Evolutionary conservation across 2,113 vertebrate genomes (phyloP).

Genomic region (Connochaetes taurinus): DNA sequence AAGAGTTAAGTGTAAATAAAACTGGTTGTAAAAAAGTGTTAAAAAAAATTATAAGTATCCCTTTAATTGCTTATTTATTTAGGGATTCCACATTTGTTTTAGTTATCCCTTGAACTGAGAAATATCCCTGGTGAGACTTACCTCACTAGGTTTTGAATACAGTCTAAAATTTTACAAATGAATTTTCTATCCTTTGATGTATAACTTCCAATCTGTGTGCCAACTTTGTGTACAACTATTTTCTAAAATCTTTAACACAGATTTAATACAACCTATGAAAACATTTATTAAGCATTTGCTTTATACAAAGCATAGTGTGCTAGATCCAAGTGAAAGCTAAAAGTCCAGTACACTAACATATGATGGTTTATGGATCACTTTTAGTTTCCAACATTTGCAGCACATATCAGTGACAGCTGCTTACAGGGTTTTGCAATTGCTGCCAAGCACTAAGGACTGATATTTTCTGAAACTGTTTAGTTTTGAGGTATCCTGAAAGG

Average conservation of each 20-base stretch:
- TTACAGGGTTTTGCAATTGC: neutral
- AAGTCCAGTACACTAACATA: neutral
- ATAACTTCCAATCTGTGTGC: neutral
- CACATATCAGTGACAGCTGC: neutral
- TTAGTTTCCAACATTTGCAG: neutral
- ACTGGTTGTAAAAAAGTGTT: neutral
- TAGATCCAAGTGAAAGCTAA: neutral
- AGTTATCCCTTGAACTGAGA: constrained; percentile 65
- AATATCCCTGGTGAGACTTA: constrained; percentile 62
- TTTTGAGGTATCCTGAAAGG: neutral
- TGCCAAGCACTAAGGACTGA: neutral
- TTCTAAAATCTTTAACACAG: neutral
- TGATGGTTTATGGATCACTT: neutral
- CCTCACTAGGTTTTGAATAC: constrained; percentile 64
- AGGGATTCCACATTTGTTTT: constrained; percentile 59
- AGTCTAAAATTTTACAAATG: constrained; percentile 65
- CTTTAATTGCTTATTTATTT: constrained; percentile 60
- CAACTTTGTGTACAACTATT: neutral
- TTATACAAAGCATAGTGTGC: neutral
- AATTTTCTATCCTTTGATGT: constrained; percentile 58
- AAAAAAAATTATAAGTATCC: neutral
- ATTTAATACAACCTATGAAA: neutral
- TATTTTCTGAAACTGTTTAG: neutral
- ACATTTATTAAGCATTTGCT: neutral
- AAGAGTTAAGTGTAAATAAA: neutral